These are phyloP conservation scores for Artibeus jamaicensis DNA, from an alignment of 2,797 vertebrate genomes.

Conservation along the genomic window DNA sequence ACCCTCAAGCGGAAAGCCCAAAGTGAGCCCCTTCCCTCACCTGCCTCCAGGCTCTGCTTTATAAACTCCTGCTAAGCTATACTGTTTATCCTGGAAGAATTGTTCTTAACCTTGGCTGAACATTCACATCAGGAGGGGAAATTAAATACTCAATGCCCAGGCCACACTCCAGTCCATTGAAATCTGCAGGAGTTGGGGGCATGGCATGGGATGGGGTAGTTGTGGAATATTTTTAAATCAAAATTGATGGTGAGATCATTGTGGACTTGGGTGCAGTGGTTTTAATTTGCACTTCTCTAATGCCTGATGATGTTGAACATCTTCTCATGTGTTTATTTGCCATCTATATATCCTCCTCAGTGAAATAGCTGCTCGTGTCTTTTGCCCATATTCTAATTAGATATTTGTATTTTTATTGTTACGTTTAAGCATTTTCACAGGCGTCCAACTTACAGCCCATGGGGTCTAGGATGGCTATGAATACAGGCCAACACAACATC, in stretches of 20 bases:
- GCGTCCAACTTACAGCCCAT: too few species aligned
- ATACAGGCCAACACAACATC: too few species aligned
- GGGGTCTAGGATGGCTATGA: too few species aligned
- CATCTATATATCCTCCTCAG: neutral
- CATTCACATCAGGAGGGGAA: neutral
- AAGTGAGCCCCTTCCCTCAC: neutral
- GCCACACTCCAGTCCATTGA: neutral
- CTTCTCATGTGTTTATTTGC: neutral
- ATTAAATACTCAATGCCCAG: neutral
- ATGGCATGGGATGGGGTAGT: neutral
- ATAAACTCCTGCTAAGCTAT: constrained; percentile 25
- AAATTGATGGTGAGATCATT: neutral
- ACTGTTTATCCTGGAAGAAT: neutral
- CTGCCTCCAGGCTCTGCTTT: constrained; percentile 48
- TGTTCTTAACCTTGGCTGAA: neutral
- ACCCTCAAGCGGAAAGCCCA: neutral
- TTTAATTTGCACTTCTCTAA: constrained; percentile 40
- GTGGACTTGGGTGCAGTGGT: neutral
- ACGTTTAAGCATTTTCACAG: neutral
- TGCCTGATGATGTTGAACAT: neutral
- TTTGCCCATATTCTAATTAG: constrained; percentile 10
- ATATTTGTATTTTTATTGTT: neutral
- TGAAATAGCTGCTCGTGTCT: neutral
- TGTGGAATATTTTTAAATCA: neutral
- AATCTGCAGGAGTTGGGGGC: neutral